Conservation (phyloP, 1,140 invertebrate species). For the Wiebesia pumilae region DNA sequence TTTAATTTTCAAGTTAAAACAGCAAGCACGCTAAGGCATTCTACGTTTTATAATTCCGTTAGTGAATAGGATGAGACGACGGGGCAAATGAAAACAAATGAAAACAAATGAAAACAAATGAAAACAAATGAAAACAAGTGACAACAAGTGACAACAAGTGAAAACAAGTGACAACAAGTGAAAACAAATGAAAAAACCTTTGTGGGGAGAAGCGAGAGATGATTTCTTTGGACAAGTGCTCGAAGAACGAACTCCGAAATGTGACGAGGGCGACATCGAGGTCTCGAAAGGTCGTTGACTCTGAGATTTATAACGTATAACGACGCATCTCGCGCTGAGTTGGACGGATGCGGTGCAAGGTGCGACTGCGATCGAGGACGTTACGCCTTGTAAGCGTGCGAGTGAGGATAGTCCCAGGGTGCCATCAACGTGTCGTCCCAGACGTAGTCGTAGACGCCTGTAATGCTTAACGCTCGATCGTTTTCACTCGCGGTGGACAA, state of each 20-base stretch:
- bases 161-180: too few relatives aligned
- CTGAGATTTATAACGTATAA: neutral
- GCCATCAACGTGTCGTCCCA: neutral
- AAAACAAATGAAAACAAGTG: too few relatives aligned
- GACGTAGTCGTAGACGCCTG: neutral
- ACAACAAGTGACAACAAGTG: too few relatives aligned
- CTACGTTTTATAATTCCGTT: neutral
- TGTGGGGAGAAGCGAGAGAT: neutral
- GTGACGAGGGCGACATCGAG: too few relatives aligned
- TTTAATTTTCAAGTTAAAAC: neutral
- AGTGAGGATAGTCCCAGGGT: slow-evolving; percentile 23
- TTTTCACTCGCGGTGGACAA: slow-evolving; percentile 46
- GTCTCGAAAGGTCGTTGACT: neutral
- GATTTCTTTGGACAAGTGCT: neutral
- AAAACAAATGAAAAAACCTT: neutral
- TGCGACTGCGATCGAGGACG: neutral
- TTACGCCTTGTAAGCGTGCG: neutral
- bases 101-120: too few relatives aligned
- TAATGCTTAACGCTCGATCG: slow-evolving; percentile 44
- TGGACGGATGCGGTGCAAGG: neutral
- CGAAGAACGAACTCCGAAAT: neutral
- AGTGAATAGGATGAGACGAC: too few relatives aligned
- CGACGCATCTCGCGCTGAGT: neutral
- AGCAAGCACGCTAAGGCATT: neutral
- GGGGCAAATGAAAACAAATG: too few relatives aligned